These are phyloP conservation scores for Nemapogon koenigi DNA, from an alignment of 2,888 invertebrate species.

Conservation along the genomic window DNA sequence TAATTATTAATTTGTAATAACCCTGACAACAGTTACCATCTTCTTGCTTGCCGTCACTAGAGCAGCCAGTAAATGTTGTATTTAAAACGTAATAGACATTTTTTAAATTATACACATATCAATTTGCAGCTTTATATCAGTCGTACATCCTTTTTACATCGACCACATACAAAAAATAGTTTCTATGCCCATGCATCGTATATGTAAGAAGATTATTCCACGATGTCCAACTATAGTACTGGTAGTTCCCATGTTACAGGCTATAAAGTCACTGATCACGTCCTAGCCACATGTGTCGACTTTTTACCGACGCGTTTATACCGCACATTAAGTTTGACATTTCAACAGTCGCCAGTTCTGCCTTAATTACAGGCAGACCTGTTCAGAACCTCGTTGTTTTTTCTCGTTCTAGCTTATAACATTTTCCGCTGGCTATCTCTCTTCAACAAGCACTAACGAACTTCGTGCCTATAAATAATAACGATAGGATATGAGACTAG, in stretches of 20 bases:
- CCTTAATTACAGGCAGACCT: slow-evolving; percentile 30
- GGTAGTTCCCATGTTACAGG: slow-evolving; percentile 13
- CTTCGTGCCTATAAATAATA: slow-evolving; percentile 23
- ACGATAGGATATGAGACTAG: slow-evolving; percentile 17
- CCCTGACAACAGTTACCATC: no score
- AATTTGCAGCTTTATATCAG: no score
- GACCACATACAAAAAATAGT: no score
- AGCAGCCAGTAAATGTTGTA: no score
- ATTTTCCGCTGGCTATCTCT: slow-evolving; percentile 20
- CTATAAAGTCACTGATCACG: slow-evolving; percentile 18
- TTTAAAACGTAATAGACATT: no score
- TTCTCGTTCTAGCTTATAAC: slow-evolving; percentile 23
- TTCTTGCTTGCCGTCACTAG: no score
- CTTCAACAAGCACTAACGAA: slow-evolving; percentile 21
- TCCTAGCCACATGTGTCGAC: slow-evolving; percentile 21
- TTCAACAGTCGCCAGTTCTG: slow-evolving; percentile 36
- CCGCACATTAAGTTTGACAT: slow-evolving; percentile 39
- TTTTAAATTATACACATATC: no score
- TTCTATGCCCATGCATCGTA: no score
- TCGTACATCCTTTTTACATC: no score
- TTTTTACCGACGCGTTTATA: slow-evolving; percentile 33
- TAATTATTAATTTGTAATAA: no score
- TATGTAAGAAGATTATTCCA: no score
- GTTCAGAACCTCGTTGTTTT: slow-evolving; percentile 16
- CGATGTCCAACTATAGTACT: slow-evolving; percentile 4